Evolutionary conservation across 2,888 invertebrate species (phyloP).

Genomic region (Apomyelois bistriatella): DNA sequence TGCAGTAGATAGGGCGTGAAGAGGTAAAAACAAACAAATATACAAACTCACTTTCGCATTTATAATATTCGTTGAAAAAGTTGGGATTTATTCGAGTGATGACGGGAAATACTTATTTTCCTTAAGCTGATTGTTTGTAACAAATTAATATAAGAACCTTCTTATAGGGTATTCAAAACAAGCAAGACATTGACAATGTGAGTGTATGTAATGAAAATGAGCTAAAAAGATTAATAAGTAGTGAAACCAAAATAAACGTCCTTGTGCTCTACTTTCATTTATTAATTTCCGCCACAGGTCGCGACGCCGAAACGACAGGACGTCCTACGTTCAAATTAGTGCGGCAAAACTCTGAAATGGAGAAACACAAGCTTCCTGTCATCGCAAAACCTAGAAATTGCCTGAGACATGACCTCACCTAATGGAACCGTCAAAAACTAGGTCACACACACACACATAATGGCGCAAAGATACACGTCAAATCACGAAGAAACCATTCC

Average conservation of each 20-base stretch:
- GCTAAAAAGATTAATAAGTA: slow-evolving; percentile 7
- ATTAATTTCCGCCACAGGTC: slow-evolving; percentile 35
- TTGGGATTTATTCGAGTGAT: no score
- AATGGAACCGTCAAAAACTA: slow-evolving; percentile 41
- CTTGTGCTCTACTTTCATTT: slow-evolving; percentile 43
- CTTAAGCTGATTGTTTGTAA: no score
- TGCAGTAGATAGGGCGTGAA: no score
- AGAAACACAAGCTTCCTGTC: slow-evolving; percentile 58
- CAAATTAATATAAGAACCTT: not conserved
- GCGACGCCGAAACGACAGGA: slow-evolving; percentile 35
- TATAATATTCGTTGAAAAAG: no score
- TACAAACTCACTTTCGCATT: no score
- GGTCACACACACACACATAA: slow-evolving; percentile 29
- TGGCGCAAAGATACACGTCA: not conserved
- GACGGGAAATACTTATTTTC: no score
- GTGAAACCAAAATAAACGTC: slow-evolving; percentile 31
- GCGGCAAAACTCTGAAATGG: slow-evolving; percentile 30
- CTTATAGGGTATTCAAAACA: not conserved
- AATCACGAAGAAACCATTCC: not conserved
- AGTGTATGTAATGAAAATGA: not conserved
- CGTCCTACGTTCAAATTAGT: slow-evolving; percentile 40
- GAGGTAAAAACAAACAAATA: no score
- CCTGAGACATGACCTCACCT: slow-evolving; percentile 51
- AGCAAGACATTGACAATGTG: not conserved
- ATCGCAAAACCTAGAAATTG: slow-evolving; percentile 41